Percentiles rank a stretch among this genome's conserved stretches.
Conservation (phyloP, 2,797 vertebrate species). For the Pseudochirops corinnae region DNA sequence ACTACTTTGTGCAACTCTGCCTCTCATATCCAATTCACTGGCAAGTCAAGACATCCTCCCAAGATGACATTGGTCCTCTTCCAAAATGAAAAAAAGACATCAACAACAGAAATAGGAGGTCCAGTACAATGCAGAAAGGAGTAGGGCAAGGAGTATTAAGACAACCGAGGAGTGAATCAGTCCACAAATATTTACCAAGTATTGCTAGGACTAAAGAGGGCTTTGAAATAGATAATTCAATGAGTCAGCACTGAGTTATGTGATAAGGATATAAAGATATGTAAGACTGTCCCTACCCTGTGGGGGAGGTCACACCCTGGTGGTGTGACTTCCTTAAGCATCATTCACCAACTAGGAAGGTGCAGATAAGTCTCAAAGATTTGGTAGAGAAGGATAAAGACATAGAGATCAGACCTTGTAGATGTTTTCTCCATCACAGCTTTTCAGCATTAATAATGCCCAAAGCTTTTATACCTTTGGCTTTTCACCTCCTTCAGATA, state of each 20-base stretch:
- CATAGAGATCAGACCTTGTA: neutral
- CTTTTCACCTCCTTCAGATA: neutral
- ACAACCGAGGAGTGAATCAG: neutral
- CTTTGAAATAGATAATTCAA: neutral
- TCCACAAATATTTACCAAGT: neutral
- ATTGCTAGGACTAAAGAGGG: neutral
- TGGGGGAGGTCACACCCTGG: neutral
- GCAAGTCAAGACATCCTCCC: neutral
- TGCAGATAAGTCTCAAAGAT: neutral
- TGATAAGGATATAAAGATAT: neutral
- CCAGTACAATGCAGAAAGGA: neutral
- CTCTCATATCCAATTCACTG: neutral
- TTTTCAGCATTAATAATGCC: neutral
- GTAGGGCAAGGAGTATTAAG: neutral
- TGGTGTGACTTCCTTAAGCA: neutral
- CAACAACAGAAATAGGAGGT: neutral
- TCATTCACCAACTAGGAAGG: neutral
- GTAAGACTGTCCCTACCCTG: neutral
- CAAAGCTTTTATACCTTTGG: neutral
- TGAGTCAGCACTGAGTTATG: neutral
- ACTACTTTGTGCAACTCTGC: neutral
- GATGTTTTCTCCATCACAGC: neutral
- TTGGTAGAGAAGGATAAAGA: neutral
- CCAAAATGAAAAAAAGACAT: neutral
- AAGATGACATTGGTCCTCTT: neutral